Conservation (phyloP, 2,113 vertebrate species). For the Chamaetylas fuelleborni region DNA sequence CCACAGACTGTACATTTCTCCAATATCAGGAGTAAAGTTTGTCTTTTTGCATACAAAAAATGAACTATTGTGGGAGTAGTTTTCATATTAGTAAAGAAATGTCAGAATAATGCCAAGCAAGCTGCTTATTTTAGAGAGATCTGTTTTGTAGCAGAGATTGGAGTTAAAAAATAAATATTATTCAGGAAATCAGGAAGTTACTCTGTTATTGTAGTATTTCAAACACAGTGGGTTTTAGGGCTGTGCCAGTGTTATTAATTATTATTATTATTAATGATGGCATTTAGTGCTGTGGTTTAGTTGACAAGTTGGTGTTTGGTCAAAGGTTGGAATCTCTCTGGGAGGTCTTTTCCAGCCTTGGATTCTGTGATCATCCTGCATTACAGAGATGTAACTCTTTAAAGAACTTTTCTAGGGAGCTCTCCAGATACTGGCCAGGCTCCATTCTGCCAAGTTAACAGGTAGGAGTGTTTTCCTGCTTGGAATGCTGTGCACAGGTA, state of each 20-base stretch:
- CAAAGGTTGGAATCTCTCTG: background rate
- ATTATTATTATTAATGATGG: background rate
- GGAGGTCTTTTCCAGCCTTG: background rate
- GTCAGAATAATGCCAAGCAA: background rate
- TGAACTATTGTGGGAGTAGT: background rate
- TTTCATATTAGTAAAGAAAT: background rate
- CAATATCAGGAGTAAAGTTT: background rate
- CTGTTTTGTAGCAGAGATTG: background rate
- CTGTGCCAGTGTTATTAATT: background rate
- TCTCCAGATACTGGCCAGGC: background rate
- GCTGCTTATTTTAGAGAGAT: background rate
- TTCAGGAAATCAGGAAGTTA: background rate
- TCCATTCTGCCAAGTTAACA: background rate
- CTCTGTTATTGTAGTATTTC: background rate
- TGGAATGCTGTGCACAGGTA: background rate
- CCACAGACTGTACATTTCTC: background rate
- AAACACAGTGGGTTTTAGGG: background rate
- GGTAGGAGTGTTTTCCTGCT: background rate
- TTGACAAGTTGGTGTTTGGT: background rate
- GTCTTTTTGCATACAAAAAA: background rate
- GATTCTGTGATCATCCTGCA: background rate
- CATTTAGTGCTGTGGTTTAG: background rate
- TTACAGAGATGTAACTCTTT: background rate
- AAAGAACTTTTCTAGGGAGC: background rate
- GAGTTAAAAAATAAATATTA: background rate